Evolutionary conservation across 2,113 vertebrate genomes (phyloP).

Genomic region (Hydropotes inermis): DNA sequence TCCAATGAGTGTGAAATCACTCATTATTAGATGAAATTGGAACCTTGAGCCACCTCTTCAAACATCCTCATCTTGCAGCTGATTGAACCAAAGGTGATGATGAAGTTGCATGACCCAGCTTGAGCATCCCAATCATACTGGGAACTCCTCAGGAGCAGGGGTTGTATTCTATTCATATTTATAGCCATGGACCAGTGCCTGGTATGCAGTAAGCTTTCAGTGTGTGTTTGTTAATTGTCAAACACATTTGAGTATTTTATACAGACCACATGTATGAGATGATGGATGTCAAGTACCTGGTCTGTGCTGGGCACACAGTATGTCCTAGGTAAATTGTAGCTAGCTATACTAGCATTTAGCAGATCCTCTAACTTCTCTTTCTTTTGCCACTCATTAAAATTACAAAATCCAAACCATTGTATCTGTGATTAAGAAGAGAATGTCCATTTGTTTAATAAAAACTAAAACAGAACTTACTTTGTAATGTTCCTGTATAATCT

Average conservation of each 20-base stretch:
- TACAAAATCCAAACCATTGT: not conserved
- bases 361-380: not conserved
- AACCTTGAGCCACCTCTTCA: not conserved
- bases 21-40: not conserved
- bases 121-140: not conserved
- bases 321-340: not conserved
- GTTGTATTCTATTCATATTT: not conserved
- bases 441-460: not conserved
- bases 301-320: not conserved
- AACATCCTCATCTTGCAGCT: not conserved
- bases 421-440: not conserved
- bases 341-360: not conserved
- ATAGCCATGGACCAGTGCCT: too few relatives aligned
- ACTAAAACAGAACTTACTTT: not conserved
- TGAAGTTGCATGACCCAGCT: not conserved
- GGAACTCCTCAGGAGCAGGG: not conserved
- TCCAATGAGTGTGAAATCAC: not conserved
- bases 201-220: not conserved
- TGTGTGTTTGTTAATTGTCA: not conserved
- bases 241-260: not conserved
- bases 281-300: not conserved
- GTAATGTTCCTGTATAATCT: not conserved
- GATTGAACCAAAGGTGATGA: not conserved
- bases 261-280: not conserved
- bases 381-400: not conserved